phyloP scores from a whole-genome alignment of 2,797 vertebrate species.

The Melanotaenia boesemani region DNA sequence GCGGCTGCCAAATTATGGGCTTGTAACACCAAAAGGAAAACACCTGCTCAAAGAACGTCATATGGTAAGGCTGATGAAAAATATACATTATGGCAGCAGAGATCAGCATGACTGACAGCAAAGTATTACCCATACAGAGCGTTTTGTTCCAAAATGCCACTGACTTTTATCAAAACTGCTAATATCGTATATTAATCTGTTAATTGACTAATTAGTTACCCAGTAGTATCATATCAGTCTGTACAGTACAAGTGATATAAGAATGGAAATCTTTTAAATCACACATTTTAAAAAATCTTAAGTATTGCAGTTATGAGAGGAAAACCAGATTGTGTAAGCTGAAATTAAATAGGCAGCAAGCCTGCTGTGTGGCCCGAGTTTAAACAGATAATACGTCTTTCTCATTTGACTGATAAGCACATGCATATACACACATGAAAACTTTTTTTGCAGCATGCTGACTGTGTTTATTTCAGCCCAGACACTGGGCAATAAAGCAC shows the following conservation, averaged over 20 bases:
- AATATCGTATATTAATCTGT: neutral
- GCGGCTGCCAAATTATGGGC: conserved; percentile 66
- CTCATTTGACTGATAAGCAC: conserved; percentile 64
- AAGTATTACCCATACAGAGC: conserved; percentile 24
- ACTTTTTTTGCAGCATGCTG: conserved; percentile 61
- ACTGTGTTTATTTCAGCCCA: conserved; percentile 76
- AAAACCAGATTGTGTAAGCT: conserved; percentile 62
- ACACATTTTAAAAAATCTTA: conserved; percentile 53
- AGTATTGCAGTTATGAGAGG: conserved; percentile 67
- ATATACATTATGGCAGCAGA: conserved; percentile 33
- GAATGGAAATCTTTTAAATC: conserved; percentile 46
- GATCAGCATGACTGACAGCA: conserved; percentile 35
- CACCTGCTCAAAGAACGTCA: conserved; percentile 70
- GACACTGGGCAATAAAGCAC: conserved; percentile 72
- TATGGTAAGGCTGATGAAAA: conserved; percentile 48
- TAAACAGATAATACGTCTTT: conserved; percentile 81
- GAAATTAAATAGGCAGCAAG: conserved; percentile 58
- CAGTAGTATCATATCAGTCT: conserved; percentile 7
- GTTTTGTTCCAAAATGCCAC: conserved; percentile 11
- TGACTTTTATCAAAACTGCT: conserved; percentile 7
- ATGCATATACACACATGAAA: conserved; percentile 46
- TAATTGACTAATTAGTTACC: conserved; percentile 8
- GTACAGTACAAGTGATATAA: conserved; percentile 11
- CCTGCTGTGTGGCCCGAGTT: conserved; percentile 78
- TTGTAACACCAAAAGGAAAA: conserved; percentile 70